These are phyloP conservation scores for Passer domesticus DNA, from an alignment of 2,113 vertebrate species.

Conservation along the genomic window DNA sequence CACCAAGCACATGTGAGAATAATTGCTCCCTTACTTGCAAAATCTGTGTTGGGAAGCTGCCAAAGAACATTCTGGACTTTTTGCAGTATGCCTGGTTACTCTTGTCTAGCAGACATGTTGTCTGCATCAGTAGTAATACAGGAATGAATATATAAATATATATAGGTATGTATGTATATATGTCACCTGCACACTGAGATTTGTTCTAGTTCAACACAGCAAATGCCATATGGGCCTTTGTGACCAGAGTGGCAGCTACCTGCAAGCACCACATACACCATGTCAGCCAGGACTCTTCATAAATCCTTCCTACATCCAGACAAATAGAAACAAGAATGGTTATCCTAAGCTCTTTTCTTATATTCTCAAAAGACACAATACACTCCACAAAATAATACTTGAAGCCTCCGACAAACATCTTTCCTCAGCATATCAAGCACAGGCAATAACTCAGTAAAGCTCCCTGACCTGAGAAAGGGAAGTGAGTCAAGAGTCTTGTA, in stretches of 20 bases:
- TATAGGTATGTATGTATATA: background rate
- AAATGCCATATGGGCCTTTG: background rate
- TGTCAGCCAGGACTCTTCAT: background rate
- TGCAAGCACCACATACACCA: background rate
- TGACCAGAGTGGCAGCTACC: background rate
- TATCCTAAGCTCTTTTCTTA: background rate
- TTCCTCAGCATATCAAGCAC: background rate
- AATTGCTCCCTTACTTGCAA: background rate
- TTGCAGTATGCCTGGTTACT: background rate
- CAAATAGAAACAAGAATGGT: background rate
- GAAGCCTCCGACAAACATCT: background rate
- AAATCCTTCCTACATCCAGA: background rate
- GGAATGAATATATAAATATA: background rate
- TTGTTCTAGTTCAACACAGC: background rate
- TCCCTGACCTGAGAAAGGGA: background rate
- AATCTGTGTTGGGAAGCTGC: background rate
- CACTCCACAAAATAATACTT: background rate
- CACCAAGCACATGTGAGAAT: background rate
- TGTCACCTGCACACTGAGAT: background rate
- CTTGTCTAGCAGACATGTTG: background rate
- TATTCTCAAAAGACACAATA: background rate
- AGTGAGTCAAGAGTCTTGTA: background rate
- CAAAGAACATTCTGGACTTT: background rate
- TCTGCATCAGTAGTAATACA: background rate
- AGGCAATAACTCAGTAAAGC: background rate